These are phyloP conservation scores for Oreochromis niloticus DNA, from an alignment of 2,113 vertebrate species.

Conservation along the genomic window DNA sequence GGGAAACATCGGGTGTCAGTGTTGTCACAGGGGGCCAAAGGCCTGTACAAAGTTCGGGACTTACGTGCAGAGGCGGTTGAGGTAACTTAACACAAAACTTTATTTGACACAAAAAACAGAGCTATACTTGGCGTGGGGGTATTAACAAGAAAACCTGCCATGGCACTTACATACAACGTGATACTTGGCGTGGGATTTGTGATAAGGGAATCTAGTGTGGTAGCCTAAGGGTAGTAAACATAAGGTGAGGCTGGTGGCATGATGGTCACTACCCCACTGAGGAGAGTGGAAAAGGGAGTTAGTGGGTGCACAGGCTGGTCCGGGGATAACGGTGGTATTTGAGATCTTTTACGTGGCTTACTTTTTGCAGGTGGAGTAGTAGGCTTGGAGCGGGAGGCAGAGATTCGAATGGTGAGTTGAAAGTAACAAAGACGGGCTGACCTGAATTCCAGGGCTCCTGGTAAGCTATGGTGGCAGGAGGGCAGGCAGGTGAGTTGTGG, in stretches of 20 bases:
- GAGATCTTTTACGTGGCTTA: background rate
- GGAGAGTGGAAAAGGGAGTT: background rate
- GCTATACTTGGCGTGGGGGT: background rate
- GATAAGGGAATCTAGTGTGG: background rate
- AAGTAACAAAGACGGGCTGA: background rate
- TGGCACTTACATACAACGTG: background rate
- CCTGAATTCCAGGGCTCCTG: background rate
- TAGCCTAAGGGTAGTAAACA: background rate
- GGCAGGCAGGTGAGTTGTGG: no score
- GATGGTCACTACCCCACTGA: background rate
- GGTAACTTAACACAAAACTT: no score
- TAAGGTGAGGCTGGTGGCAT: background rate
- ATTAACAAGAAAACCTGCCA: background rate
- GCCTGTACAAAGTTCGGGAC: no score
- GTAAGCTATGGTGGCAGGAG: background rate
- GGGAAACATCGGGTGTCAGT: no score
- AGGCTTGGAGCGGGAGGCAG: background rate
- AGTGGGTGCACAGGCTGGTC: background rate
- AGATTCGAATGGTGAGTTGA: background rate
- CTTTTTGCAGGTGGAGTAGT: background rate
- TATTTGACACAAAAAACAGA: no score
- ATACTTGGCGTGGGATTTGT: background rate
- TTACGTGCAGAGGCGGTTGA: no score
- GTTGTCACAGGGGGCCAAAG: no score
- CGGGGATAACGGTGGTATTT: background rate